phyloP scores from a whole-genome alignment of 2,113 vertebrate genomes.

The Peromyscus polionotus region DNA sequence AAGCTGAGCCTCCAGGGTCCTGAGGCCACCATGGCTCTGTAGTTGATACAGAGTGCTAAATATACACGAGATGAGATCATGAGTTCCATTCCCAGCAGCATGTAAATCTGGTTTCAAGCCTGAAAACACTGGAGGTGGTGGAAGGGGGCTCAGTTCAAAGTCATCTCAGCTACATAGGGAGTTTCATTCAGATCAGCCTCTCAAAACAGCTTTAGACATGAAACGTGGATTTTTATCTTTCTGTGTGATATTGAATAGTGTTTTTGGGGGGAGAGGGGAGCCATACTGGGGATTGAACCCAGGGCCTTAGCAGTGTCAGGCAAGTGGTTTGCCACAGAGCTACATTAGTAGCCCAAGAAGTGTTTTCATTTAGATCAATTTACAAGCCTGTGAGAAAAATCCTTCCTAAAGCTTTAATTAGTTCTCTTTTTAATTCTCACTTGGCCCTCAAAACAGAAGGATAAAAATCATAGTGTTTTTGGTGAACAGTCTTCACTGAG shows the following conservation, averaged over 20 bases:
- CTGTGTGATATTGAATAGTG: not conserved
- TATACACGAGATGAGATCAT: not conserved
- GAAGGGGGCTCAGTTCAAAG: not conserved
- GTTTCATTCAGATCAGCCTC: not conserved
- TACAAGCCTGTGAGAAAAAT: constrained; percentile 10
- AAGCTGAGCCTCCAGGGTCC: not conserved
- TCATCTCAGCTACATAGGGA: not conserved
- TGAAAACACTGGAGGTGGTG: not conserved
- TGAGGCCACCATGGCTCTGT: not conserved
- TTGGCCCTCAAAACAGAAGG: not conserved
- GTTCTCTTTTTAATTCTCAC: not conserved
- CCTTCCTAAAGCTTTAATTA: constrained; percentile 17
- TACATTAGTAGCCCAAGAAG: not conserved
- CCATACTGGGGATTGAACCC: not conserved
- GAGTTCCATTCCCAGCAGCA: not conserved
- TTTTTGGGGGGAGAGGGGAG: not conserved
- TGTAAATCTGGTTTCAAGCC: not conserved
- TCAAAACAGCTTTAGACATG: not conserved
- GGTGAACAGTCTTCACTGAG: not conserved
- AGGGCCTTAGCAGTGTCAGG: not conserved
- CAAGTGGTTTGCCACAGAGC: no score
- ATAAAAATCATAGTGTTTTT: not conserved
- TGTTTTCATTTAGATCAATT: constrained; percentile 46
- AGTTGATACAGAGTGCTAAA: not conserved
- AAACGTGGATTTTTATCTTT: not conserved